Evolutionary conservation across 2,797 vertebrate genomes (phyloP).

Genomic region (Eptatretus atami): DNA sequence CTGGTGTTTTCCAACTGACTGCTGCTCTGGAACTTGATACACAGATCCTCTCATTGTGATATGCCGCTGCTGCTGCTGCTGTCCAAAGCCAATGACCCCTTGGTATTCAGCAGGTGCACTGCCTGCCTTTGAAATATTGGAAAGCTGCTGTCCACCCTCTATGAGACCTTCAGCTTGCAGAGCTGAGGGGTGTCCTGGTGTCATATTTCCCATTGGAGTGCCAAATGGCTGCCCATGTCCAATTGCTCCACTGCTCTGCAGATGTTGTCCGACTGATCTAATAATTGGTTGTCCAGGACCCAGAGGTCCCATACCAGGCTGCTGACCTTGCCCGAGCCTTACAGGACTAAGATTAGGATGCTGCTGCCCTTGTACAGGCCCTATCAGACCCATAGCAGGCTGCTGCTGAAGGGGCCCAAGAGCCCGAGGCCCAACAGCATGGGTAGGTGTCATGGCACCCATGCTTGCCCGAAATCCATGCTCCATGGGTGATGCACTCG

Average conservation of each 20-base stretch:
- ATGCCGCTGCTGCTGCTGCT: too few species aligned
- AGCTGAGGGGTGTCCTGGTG: neutral
- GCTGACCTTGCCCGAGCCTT: neutral
- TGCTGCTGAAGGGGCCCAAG: slow-evolving; percentile 1
- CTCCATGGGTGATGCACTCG: too few species aligned
- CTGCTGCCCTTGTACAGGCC: neutral
- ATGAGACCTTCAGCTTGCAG: neutral
- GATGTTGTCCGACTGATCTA: too few species aligned
- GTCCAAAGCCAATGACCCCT: too few species aligned
- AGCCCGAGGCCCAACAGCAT: neutral
- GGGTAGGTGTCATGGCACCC: neutral
- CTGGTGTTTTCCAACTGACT: neutral
- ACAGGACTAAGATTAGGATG: too few species aligned
- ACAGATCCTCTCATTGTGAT: too few species aligned
- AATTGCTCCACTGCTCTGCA: slow-evolving; percentile 3
- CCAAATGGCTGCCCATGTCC: neutral
- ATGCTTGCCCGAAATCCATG: too few species aligned
- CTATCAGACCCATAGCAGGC: neutral
- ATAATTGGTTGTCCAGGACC: neutral
- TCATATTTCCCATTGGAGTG: neutral
- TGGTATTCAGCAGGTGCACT: too few species aligned
- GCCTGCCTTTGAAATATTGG: too few species aligned
- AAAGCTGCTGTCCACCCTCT: neutral
- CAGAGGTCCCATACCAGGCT: slow-evolving; percentile 1
- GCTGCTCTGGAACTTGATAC: too few species aligned